Conservation (phyloP, 2,888 invertebrate species). For the Tachina grossa region DNA sequence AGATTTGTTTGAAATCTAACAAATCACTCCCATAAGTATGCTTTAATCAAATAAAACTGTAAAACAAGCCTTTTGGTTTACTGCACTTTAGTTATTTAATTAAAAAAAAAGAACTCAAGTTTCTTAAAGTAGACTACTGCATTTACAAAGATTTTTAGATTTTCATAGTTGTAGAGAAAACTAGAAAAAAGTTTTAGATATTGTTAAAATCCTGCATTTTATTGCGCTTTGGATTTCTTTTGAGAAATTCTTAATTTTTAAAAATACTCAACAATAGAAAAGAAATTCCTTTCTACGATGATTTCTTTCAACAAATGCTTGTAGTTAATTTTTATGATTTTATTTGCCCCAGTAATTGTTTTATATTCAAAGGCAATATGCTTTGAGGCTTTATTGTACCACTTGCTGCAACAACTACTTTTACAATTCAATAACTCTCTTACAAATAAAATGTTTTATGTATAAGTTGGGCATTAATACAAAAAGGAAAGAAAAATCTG, state of each 20-base stretch:
- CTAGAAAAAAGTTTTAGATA: neutral
- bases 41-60: too few species aligned
- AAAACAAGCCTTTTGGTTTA: too few species aligned
- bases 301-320: constrained; percentile 44
- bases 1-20: too few species aligned
- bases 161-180: neutral
- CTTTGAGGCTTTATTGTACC: constrained; percentile 59
- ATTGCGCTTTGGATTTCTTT: constrained; percentile 23
- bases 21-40: too few species aligned
- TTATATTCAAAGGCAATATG: constrained; percentile 60
- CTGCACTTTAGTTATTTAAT: too few species aligned
- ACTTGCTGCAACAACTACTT: constrained; percentile 58
- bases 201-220: neutral
- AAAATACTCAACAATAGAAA: constrained; percentile 13
- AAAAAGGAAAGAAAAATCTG: neutral
- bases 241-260: constrained; percentile 37
- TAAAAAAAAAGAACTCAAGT: too few species aligned
- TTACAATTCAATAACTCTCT: constrained; percentile 64
- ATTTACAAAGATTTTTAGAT: neutral
- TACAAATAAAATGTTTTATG: constrained; percentile 45
- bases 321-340: constrained; percentile 61
- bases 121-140: neutral
- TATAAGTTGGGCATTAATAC: constrained; percentile 27
- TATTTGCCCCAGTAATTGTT: constrained; percentile 65
- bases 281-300: constrained; percentile 28